A percentile compares a stretch with the other conserved stretches of the same genome.
These are phyloP conservation scores for Vultur gryphus DNA, from an alignment of 2,797 vertebrate species.

Conservation along the genomic window DNA sequence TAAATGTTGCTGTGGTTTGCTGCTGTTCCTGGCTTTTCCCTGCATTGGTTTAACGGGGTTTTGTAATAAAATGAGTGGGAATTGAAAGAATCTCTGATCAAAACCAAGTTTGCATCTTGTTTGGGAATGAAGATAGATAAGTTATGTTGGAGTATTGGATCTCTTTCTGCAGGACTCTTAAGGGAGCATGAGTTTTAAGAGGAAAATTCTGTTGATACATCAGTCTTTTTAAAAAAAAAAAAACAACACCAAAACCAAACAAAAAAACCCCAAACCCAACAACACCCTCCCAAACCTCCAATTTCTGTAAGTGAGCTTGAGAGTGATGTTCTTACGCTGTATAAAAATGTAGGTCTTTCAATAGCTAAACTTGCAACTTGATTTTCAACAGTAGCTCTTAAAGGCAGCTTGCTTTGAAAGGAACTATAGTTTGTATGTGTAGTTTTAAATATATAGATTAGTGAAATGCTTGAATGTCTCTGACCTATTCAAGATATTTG, in stretches of 20 bases:
- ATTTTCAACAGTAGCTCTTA: not conserved
- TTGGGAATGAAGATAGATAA: not conserved
- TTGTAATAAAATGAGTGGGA: not conserved
- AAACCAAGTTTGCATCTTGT: not conserved
- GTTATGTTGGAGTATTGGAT: not conserved
- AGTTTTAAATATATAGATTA: not conserved
- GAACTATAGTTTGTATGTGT: not conserved
- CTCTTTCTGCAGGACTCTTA: not conserved
- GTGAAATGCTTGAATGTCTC: not conserved
- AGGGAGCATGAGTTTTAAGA: not conserved
- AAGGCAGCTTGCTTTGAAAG: not conserved
- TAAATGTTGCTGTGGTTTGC: not conserved
- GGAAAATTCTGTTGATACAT: not conserved
- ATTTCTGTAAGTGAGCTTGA: not conserved
- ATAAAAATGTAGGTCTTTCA: not conserved
- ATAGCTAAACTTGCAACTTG: not conserved
- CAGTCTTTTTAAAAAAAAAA: not conserved
- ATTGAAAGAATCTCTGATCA: not conserved
- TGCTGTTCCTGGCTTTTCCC: not conserved
- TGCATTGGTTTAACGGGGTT: not conserved
- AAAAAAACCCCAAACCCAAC: not conserved
- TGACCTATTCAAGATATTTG: not conserved
- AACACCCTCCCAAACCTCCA: not conserved
- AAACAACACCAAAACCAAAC: not conserved
- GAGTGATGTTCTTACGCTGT: not conserved